Evolutionary conservation across 37 sponge, comb jelly and placozoan species (phyloP).

Genomic region (Geodia barretti): DNA sequence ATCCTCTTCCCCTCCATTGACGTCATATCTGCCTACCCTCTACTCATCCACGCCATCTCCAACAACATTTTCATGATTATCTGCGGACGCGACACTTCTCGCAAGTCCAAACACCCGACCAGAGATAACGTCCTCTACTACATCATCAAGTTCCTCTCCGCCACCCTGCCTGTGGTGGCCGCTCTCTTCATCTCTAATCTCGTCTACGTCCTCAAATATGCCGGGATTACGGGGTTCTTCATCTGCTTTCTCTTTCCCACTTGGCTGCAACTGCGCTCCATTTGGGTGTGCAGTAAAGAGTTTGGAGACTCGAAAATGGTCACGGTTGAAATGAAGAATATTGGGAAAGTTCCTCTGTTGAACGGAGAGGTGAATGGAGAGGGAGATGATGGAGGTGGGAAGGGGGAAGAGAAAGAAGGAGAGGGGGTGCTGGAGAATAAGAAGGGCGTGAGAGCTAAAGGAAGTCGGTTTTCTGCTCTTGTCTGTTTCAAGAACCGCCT

Average conservation of each 20-base stretch:
- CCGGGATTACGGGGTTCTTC: slow-evolving; percentile 72
- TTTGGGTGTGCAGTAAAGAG: slow-evolving; percentile 30
- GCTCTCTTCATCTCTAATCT: slow-evolving; percentile 85
- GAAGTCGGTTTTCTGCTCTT: neutral
- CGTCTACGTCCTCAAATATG: slow-evolving; percentile 75
- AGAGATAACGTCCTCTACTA: slow-evolving; percentile 26
- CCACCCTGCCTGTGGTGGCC: slow-evolving; percentile 70
- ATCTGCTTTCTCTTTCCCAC: slow-evolving; percentile 67
- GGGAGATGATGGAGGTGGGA: neutral
- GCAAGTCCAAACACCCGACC: neutral
- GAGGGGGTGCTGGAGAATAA: neutral
- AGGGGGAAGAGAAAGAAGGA: slow-evolving; percentile 12
- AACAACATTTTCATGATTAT: slow-evolving; percentile 77
- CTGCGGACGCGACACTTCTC: slow-evolving; percentile 49
- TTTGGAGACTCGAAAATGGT: neutral
- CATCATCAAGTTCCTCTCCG: slow-evolving; percentile 40
- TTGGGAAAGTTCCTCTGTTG: neutral
- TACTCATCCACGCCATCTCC: slow-evolving; percentile 37
- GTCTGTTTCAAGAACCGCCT: neutral
- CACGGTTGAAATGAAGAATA: neutral
- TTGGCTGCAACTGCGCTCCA: slow-evolving; percentile 38
- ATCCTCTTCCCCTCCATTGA: slow-evolving; percentile 86
- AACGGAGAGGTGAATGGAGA: slow-evolving; percentile 6
- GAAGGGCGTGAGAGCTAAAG: neutral
- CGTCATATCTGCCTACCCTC: slow-evolving; percentile 80